Evolutionary conservation across 2,113 vertebrate species (phyloP), one percentile per base, ranked within the genome.

Genomic region (Lucifuga dentata): DNA sequence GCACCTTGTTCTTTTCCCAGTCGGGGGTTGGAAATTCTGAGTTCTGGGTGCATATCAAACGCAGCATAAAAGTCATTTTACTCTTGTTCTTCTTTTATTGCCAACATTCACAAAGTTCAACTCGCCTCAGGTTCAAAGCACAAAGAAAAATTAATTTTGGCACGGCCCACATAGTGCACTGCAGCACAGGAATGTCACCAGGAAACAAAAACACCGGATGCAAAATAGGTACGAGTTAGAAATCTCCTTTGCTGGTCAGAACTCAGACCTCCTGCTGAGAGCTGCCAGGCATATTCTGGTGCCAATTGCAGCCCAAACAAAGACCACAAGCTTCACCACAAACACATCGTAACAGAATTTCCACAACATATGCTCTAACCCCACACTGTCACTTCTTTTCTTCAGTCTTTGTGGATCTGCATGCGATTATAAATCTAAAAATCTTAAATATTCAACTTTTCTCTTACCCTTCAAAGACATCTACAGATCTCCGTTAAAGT

Each of bases 211-310:
- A 29, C 26, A 3, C 26, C 26, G 3, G 7, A 5, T 5, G 7
- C 3, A 29, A 29, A 29, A 29, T 29, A 29, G 7, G 26, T 29
- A 29, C 7, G 26, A 29, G 26, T 87, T 80, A 78, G 79, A 81
- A 46, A 20, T 63, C 71, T 74, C 64, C 78, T 81, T 38, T 69
- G 80, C 69, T 80, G 79, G 64, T 69, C 68, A 68, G 74, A 67
- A 76, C 29, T 46, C 50, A 17, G 63, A 59, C 39, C 64, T 78
- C 85, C 78, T 58, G 66, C 79, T 77, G 68, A 68, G 59, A 53
- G 70, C 81, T 86, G 88, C 82, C 68, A 72, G 73, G 78, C 80
- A 68, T 74, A 65, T 83, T n/a, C n/a, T n/a, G n/a, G n/a, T n/a
- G n/a, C 75, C 57, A 60, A 77, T 66, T 70, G 44, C 20, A 74